Evolutionary conservation across 2,888 invertebrate species (phyloP).

Genomic region (Tipula unca): DNA sequence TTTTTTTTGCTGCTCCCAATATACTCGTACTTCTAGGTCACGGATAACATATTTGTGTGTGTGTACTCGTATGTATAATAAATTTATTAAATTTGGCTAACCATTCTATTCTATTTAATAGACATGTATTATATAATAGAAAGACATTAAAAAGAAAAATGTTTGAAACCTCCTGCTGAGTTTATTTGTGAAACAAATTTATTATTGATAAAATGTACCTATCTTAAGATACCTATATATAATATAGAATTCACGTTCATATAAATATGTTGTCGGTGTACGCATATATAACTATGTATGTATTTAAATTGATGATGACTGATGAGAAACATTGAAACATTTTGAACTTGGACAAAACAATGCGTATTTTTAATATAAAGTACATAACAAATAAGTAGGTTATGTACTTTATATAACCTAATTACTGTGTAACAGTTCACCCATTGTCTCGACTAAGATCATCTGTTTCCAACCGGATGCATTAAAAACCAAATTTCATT

Average conservation of each 20-base stretch:
- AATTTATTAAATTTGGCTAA: neutral
- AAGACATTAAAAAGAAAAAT: neutral
- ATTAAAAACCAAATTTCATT: neutral
- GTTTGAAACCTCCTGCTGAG: neutral
- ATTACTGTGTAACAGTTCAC: neutral
- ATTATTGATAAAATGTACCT: neutral
- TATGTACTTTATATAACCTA: neutral
- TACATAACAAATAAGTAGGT: neutral
- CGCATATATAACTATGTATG: neutral
- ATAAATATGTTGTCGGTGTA: neutral
- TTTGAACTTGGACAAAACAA: neutral
- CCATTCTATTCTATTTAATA: neutral
- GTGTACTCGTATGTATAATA: neutral
- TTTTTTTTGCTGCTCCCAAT: neutral
- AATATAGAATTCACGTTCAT: neutral
- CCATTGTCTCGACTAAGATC: neutral
- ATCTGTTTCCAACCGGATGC: neutral
- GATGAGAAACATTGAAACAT: neutral
- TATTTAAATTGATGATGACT: neutral
- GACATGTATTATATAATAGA: neutral
- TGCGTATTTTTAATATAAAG: no score
- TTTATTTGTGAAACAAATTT: slow-evolving; percentile 8
- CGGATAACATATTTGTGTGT: neutral
- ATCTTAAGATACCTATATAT: neutral
- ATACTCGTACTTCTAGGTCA: neutral